phyloP scores from a whole-genome alignment of 2,113 vertebrate genomes.

The Orthonyx spaldingii region DNA sequence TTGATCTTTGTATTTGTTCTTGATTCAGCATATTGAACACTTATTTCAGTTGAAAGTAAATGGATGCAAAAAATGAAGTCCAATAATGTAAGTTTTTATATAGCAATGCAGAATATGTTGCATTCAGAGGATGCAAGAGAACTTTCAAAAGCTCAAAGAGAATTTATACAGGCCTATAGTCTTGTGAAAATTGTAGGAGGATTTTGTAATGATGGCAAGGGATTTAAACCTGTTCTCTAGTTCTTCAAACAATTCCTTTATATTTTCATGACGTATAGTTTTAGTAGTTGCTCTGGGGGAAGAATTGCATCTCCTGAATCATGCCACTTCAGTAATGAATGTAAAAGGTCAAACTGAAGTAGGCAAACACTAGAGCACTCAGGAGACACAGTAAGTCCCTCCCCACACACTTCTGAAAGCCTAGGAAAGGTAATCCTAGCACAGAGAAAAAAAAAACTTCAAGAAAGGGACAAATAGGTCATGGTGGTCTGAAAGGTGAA shows the following conservation, averaged over 20 bases:
- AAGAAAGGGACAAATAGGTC: background rate
- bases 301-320: background rate
- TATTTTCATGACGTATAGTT: background rate
- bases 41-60: background rate
- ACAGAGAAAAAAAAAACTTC: background rate
- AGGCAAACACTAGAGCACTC: background rate
- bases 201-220: background rate
- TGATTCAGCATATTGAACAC: background rate
- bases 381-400: background rate
- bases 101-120: background rate
- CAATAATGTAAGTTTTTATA: background rate
- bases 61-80: background rate
- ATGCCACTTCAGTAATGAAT: background rate
- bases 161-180: background rate
- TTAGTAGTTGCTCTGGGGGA: background rate
- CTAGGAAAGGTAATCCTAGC: background rate
- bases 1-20: background rate
- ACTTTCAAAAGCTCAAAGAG: background rate
- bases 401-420: background rate
- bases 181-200: background rate
- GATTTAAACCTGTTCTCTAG: background rate
- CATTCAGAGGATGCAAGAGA: background rate
- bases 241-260: background rate
- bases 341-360: background rate
- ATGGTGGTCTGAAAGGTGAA: background rate